These are phyloP conservation scores for Epinotia bilunana DNA, from an alignment of 2,888 invertebrate species.

Conservation along the genomic window DNA sequence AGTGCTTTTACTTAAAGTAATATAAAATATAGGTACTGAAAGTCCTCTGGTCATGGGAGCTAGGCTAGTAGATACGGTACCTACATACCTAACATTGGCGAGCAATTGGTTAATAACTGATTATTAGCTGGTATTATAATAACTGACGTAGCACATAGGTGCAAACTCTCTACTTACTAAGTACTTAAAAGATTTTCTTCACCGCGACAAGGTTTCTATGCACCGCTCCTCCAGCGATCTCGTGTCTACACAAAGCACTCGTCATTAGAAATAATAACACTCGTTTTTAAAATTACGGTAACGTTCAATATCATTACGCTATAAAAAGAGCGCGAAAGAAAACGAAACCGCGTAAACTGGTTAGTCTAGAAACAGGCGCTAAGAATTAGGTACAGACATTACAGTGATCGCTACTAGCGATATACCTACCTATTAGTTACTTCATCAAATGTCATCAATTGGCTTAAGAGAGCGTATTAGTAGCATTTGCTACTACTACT, in stretches of 20 bases:
- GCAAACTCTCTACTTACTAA: not conserved
- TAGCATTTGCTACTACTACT: too few species aligned
- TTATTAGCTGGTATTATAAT: not conserved
- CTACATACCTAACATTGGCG: not conserved
- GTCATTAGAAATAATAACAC: slow-evolving; percentile 28
- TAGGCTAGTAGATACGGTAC: too few species aligned
- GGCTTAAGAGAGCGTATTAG: too few species aligned
- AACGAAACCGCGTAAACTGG: slow-evolving; percentile 28
- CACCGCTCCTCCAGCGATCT: not conserved
- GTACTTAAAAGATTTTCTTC: not conserved
- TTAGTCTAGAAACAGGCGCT: slow-evolving; percentile 6
- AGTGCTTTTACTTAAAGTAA: too few species aligned
- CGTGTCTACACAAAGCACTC: slow-evolving; percentile 14
- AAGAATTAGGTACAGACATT: not conserved
- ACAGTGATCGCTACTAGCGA: too few species aligned
- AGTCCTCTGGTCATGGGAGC: too few species aligned
- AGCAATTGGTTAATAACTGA: not conserved
- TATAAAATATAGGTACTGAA: too few species aligned
- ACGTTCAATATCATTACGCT: slow-evolving; percentile 24
- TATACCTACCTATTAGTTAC: too few species aligned
- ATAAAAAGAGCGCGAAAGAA: slow-evolving; percentile 34
- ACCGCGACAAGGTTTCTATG: slow-evolving; percentile 9
- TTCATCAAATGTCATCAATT: too few species aligned
- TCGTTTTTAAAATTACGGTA: slow-evolving; percentile 37
- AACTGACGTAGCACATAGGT: not conserved